Evolutionary conservation across 2,113 vertebrate genomes (phyloP).

Genomic region (Ibidorhyncha struthersii): DNA sequence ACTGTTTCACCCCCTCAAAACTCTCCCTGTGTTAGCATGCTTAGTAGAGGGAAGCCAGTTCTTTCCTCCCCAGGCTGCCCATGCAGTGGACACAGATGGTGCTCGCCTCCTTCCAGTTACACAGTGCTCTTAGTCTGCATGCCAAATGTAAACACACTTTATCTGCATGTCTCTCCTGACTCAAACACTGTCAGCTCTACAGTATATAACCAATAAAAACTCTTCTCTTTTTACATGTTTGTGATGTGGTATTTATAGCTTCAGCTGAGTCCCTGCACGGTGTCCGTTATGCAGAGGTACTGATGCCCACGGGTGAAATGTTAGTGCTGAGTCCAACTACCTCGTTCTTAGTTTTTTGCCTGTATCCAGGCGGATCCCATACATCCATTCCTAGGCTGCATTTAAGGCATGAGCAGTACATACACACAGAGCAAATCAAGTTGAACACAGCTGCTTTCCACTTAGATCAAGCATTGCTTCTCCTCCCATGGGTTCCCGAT

Average conservation of each 20-base stretch:
- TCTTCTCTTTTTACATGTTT: constrained; percentile 61
- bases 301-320: not conserved
- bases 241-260: constrained; percentile 17
- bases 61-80: constrained; percentile 48
- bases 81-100: constrained; percentile 37
- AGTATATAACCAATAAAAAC: constrained; percentile 82
- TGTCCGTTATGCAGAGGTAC: fast-evolving
- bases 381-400: not conserved
- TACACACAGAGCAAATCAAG: fast-evolving
- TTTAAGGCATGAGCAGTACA: not conserved
- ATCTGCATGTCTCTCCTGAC: constrained; percentile 77
- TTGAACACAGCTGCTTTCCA: not conserved
- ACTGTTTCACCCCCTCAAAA: not conserved
- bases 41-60: not conserved
- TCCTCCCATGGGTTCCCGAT: not conserved
- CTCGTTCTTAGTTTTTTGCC: not conserved
- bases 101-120: constrained; percentile 23
- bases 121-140: constrained; percentile 75
- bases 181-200: constrained; percentile 67
- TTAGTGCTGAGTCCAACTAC: not conserved
- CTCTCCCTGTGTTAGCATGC: not conserved
- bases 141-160: constrained; percentile 70
- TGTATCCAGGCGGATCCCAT: not conserved
- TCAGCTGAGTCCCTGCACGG: not conserved
- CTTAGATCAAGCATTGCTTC: not conserved